These are phyloP conservation scores for Myiotriccus ornatus DNA, from an alignment of 2,797 vertebrate species.

Conservation along the genomic window DNA sequence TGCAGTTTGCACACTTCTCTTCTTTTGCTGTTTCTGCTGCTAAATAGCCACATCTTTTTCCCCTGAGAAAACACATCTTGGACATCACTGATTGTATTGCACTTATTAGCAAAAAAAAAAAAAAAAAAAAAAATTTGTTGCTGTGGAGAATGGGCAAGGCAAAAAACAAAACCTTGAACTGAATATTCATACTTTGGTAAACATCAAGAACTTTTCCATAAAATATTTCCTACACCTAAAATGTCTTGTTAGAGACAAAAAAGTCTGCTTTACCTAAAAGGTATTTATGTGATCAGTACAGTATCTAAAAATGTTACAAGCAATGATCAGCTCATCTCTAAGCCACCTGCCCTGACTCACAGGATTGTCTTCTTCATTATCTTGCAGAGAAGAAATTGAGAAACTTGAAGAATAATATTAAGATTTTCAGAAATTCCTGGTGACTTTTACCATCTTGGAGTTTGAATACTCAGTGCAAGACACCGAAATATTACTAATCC, in stretches of 20 bases:
- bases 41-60: background rate
- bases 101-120: background rate
- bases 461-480: background rate
- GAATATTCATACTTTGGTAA: background rate
- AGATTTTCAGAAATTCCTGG: background rate
- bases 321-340: background rate
- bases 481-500: background rate
- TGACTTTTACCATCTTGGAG: background rate
- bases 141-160: background rate
- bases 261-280: background rate
- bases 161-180: background rate
- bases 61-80: background rate
- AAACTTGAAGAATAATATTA: background rate
- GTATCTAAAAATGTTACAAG: background rate
- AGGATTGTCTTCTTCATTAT: background rate
- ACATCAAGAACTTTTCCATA: background rate
- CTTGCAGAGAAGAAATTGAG: background rate
- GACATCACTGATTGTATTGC: background rate
- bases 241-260: background rate
- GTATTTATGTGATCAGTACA: background rate
- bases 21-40: background rate
- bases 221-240: background rate
- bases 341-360: background rate
- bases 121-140: background rate
- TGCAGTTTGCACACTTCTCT: background rate